phyloP scores from a whole-genome alignment of 2,113 vertebrate species.

The Loxodonta africana region DNA sequence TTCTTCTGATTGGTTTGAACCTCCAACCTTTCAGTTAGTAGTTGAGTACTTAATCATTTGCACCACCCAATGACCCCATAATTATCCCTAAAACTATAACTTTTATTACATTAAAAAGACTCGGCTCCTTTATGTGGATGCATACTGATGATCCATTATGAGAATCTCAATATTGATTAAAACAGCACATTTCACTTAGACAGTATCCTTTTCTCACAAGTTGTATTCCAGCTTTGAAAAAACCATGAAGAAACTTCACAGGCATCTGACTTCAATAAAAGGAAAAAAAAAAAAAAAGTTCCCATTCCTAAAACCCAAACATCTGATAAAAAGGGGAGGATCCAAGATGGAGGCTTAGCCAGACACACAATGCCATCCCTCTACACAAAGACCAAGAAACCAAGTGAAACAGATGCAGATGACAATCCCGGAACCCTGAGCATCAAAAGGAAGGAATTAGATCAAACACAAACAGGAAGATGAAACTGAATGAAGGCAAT shows the following conservation, averaged over 20 bases:
- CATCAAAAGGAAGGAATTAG: too few species aligned
- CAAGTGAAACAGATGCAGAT: too few species aligned
- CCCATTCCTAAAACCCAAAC: background rate
- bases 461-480: too few species aligned
- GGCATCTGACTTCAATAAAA: background rate
- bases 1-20: background rate
- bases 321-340: background rate
- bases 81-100: background rate
- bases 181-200: too few species aligned
- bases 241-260: background rate
- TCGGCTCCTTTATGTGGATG: background rate
- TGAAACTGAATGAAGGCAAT: too few species aligned
- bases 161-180: background rate
- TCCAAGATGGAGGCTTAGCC: too few species aligned
- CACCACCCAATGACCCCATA: background rate
- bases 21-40: background rate
- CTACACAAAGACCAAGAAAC: too few species aligned
- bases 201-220: background rate
- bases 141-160: accelerated
- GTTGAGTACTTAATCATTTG: background rate
- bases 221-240: background rate
- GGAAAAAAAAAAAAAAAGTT: background rate
- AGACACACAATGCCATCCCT: too few species aligned
- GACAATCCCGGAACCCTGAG: too few species aligned
- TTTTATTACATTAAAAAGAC: background rate